phyloP scores from a whole-genome alignment of 2,113 vertebrate genomes.

The Tupaia tana region DNA sequence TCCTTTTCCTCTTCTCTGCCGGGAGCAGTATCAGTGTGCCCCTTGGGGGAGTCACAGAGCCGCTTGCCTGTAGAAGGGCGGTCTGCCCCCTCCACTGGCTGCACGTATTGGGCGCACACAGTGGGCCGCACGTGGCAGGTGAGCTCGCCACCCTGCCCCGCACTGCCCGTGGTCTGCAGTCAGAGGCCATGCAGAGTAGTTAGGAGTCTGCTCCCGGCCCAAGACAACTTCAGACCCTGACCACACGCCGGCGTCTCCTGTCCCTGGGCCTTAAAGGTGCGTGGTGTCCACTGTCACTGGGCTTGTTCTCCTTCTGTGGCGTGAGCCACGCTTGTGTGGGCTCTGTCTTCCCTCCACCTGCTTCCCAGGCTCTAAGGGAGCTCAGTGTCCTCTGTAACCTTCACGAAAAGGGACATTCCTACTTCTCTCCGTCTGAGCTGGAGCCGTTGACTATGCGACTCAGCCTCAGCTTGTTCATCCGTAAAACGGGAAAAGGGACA shows the following conservation, averaged over 20 bases:
- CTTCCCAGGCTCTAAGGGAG: not conserved
- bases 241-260: fast-evolving
- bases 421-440: not conserved
- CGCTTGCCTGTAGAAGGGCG: not conserved
- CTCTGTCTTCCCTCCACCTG: not conserved
- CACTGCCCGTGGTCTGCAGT: no score
- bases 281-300: not conserved
- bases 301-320: not conserved
- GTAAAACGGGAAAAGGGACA: no score
- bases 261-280: not conserved
- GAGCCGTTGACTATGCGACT: no score
- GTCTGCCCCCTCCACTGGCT: no score
- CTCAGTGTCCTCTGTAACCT: not conserved
- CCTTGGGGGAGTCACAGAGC: not conserved
- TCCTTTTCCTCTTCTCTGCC: not conserved
- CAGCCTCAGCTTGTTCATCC: not conserved
- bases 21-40: not conserved
- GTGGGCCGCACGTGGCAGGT: fast-evolving
- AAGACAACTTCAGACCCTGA: not conserved
- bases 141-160: not conserved
- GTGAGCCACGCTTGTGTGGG: not conserved
- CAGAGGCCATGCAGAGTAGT: fast-evolving
- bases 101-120: not conserved
- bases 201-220: fast-evolving
- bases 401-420: not conserved